These are phyloP conservation scores for Ophion ellenae DNA, from an alignment of 2,888 invertebrate species.

Conservation along the genomic window DNA sequence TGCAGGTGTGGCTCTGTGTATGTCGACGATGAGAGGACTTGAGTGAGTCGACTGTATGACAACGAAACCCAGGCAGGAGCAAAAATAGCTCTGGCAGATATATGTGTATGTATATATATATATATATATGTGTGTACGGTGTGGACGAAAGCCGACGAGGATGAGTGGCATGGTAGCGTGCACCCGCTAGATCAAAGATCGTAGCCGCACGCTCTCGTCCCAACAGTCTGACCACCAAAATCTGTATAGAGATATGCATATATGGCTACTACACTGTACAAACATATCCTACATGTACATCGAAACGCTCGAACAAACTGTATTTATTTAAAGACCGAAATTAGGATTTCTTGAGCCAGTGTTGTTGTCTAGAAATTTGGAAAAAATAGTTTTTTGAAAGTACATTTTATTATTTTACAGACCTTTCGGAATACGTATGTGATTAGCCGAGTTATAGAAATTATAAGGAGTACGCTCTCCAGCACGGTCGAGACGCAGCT, in stretches of 20 bases:
- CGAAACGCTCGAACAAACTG: background rate
- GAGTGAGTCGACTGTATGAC: constrained; percentile 56
- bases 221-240: constrained; percentile 40
- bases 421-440: no score
- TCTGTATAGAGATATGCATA: constrained; percentile 38
- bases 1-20: constrained; percentile 43
- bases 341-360: background rate
- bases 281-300: constrained; percentile 17
- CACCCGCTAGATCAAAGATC: constrained; percentile 62
- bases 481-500: no score
- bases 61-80: constrained; percentile 48
- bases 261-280: constrained; percentile 36
- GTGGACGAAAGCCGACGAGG: constrained; percentile 55
- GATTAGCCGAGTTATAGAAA: no score
- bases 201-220: constrained; percentile 44
- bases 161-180: constrained; percentile 62
- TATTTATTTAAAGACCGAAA: constrained; percentile 16
- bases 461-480: no score
- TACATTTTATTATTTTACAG: no score
- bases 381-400: no score
- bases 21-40: constrained; percentile 24
- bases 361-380: no score
- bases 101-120: background rate
- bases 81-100: constrained; percentile 38
- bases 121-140: constrained; percentile 23